Evolutionary conservation across 2,113 vertebrate genomes (phyloP).

Genomic region (Chaetops frenatus): DNA sequence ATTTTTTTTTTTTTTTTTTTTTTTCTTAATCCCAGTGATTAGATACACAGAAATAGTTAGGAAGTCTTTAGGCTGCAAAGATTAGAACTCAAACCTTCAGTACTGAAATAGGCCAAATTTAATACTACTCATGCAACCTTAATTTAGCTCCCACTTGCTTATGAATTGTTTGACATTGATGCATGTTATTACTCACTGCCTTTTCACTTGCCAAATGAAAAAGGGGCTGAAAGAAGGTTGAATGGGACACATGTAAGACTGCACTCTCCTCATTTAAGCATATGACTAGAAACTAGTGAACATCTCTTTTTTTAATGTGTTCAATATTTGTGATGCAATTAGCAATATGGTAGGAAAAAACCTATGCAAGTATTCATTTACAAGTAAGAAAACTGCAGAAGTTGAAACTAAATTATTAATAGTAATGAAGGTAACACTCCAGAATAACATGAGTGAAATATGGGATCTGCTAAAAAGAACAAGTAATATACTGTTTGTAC

Average conservation of each 20-base stretch:
- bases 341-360: neutral
- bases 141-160: neutral
- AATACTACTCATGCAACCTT: neutral
- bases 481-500: neutral
- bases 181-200: neutral
- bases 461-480: neutral
- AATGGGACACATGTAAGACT: neutral
- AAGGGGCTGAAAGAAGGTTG: neutral
- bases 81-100: neutral
- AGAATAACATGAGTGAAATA: neutral
- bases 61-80: neutral
- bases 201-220: neutral
- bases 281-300: neutral
- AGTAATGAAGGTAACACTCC: neutral
- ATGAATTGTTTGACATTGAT: neutral
- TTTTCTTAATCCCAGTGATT: neutral
- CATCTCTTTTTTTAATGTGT: neutral
- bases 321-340: neutral
- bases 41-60: neutral
- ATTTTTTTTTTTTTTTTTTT: neutral
- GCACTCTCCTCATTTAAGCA: neutral
- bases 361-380: neutral
- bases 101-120: conserved; percentile 1
- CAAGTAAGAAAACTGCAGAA: neutral
- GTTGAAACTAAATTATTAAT: neutral